phyloP scores from a whole-genome alignment of 1,140 invertebrate genomes.

The Neodiprion virginianus region DNA sequence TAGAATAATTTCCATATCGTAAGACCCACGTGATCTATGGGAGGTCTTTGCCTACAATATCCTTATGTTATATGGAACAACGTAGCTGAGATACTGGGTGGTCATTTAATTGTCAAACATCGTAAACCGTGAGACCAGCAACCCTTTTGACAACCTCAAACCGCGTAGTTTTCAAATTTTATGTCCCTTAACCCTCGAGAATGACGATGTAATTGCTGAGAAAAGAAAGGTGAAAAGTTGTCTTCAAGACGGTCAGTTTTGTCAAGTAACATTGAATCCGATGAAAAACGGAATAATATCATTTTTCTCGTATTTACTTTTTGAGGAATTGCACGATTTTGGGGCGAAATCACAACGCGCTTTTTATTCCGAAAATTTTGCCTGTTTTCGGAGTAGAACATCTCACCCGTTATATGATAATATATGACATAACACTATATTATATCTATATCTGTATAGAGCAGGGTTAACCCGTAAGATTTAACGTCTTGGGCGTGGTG shows the following conservation, averaged over 20 bases:
- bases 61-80: slow-evolving; percentile 28
- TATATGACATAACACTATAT: neutral
- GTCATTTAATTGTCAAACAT: neutral
- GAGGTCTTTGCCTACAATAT: slow-evolving; percentile 45
- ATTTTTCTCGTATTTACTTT: neutral
- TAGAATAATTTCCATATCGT: slow-evolving; percentile 55
- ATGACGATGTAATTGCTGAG: neutral
- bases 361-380: neutral
- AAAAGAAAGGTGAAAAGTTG: neutral
- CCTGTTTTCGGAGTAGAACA: neutral
- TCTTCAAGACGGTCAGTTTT: neutral
- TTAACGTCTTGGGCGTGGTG: slow-evolving; percentile 43
- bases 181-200: neutral
- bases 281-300: neutral
- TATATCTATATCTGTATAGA: slow-evolving; percentile 1
- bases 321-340: neutral
- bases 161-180: too few relatives aligned
- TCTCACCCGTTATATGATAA: neutral
- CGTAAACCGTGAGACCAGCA: too few relatives aligned
- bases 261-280: neutral
- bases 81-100: slow-evolving; percentile 18
- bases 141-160: too few relatives aligned
- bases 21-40: slow-evolving; percentile 50
- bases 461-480: slow-evolving; percentile 43
- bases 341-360: too few relatives aligned